These are phyloP conservation scores for Leucoraja ocellata DNA, from an alignment of 2,797 vertebrate species.

Conservation along the genomic window DNA sequence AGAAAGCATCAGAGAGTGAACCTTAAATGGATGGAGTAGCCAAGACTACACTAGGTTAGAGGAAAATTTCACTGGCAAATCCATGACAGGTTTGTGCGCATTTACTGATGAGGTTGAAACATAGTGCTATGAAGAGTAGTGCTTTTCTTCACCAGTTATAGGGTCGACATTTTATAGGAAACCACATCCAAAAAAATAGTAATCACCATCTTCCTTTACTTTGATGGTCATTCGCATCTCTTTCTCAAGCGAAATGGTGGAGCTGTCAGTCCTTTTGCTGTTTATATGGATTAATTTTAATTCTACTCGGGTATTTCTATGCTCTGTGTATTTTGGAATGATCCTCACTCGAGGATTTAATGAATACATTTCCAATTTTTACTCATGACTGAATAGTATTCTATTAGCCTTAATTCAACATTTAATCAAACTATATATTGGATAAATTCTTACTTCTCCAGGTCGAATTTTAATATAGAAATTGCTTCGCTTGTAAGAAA, in stretches of 20 bases:
- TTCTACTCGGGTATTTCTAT: not conserved
- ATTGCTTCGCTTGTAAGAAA: conserved; percentile 95
- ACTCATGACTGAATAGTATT: not conserved
- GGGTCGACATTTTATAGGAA: not conserved
- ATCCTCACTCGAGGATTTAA: not conserved
- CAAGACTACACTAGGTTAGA: not conserved
- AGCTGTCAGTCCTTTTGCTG: not conserved
- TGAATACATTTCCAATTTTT: not conserved
- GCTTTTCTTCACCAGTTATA: not conserved
- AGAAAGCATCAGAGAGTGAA: not conserved
- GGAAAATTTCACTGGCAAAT: too few species aligned
- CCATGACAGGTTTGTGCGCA: too few species aligned
- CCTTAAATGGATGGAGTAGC: not conserved
- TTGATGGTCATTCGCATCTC: not conserved
- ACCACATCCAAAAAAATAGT: not conserved
- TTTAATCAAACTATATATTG: not conserved
- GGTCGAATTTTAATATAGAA: conserved; percentile 98
- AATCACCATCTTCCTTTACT: not conserved
- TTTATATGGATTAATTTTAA: not conserved
- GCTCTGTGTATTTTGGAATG: not conserved
- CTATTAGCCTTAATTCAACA: not conserved
- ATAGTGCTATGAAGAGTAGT: too few species aligned
- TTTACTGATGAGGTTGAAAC: too few species aligned
- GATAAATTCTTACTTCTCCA: conserved; percentile 73
- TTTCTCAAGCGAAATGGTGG: not conserved